Base-by-base conservation (phyloP, 2,888 invertebrate genomes). In the Catocala sponsa region DNA sequence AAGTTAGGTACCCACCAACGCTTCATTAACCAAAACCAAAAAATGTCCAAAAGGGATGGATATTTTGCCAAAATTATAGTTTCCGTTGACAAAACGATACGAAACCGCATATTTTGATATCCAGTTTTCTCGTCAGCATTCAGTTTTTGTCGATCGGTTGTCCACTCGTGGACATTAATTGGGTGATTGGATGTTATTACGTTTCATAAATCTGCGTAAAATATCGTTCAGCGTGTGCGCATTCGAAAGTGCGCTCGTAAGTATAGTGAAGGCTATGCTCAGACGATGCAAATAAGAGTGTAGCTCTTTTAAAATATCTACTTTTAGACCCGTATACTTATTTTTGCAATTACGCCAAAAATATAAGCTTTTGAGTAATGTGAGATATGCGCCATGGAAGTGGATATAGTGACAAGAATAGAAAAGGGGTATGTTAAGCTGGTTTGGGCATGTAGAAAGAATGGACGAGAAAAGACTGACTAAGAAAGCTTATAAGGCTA, bases 221-320 rank as follows among this genome's bases (percentile, higher is more conserved):
- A 70, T 75, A 72, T 62, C 49, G 60, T 25, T 44, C 63, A 48
- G 59, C 63, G 63, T 60, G 59, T 55, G 67, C 44, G 59, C 32
- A 72, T 76, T 76, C 76, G 76, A 76, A 76, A 76, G 76, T 76
- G 67, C 61, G 64, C 55, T 59, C 63, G 62, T 65, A 65, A 65
- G 64, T 65, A 63, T 58, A 61, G 49, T 58, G 72, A 76, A 76
- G 76, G 76, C 67, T 76, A 59, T 60, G 55, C 5, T 25, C 7
- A 35, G 47, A 48, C 41, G 42, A 35, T 47, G 47, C 46, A 47
- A 51, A 47, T 41, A n/a, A 25, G 9, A 32, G 6, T 5, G n/a
- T 46, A 15, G n/a, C 33, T 42, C 5, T 47, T 12, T 15, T 4
- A 13, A 46, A 47, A 25, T 32, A 7, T 25, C 2, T 10, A 12